Evolutionary conservation across 2,797 vertebrate species (phyloP), one percentile per base, ranked within the genome.

Genomic region (Ataeniobius toweri): DNA sequence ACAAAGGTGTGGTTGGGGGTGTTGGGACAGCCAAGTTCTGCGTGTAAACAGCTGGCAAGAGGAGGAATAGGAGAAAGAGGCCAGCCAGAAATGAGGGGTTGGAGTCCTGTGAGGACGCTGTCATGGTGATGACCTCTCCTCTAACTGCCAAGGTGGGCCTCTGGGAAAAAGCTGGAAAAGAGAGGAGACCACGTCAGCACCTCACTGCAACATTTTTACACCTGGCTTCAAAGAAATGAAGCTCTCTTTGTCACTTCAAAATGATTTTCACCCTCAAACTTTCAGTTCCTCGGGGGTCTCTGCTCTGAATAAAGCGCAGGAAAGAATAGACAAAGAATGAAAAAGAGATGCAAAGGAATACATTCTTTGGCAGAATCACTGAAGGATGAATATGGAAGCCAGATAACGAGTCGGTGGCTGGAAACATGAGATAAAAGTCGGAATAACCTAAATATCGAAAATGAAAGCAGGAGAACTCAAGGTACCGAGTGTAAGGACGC

Each of bases 71-170:
- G 61, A 96, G 89, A 91, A 95, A 92, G 89, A 97, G 94, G 93
- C 95, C 94, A 79, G 96, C 94, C 86, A 95, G 90, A 91, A 96
- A 94, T 92, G 95, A 93, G 81, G 88, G 95, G 90, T 92, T 80
- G 90, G 94, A 90, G 95, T 96, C 95, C 93, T 89, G 94, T 92
- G 94, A 95, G 84, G 92, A 94, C 80, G 93, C 92, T 92, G 96
- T 95, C 98, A 98, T 99, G 96, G 92, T 96, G 96, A 96, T 90
- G 94, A 92, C 93, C 94, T 92, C 93, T 94, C 90, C 94, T 96
- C 96, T 96, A 94, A 94, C 96, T 96, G 95, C 96, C 92, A 93
- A 95, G 93, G 92, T 81, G 94, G 92, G 94, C 93, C 94, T 95
- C 90, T 88, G 83, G 90, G 93, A 91, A 88, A 88, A 92, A 96